Evolutionary conservation across 37 sponge, comb jelly and placozoan species (phyloP).

Genomic region (Spongilla lacustris): DNA sequence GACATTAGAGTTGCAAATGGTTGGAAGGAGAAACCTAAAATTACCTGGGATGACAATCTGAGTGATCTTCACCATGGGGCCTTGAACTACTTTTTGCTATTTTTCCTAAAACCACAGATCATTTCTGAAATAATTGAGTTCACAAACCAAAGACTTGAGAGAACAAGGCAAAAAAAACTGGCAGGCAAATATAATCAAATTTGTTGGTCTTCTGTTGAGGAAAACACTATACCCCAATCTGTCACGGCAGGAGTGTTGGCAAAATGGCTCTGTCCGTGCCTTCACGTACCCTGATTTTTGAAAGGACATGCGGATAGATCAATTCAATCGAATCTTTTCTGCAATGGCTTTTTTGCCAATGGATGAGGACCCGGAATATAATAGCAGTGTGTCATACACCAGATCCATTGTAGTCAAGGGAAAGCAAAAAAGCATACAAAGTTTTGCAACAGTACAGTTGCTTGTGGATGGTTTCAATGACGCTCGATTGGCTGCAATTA

Average conservation of each 20-base stretch:
- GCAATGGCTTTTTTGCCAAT: background rate
- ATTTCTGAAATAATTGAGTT: constrained; percentile 1
- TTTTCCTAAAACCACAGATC: background rate
- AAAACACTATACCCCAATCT: background rate
- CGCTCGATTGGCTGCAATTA: background rate
- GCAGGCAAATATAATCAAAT: background rate
- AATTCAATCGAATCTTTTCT: background rate
- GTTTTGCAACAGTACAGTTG: background rate
- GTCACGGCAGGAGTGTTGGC: background rate
- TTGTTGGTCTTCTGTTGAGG: background rate
- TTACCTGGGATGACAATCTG: background rate
- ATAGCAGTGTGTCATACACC: background rate
- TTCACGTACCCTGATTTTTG: background rate
- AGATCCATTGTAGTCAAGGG: background rate
- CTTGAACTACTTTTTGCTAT: background rate
- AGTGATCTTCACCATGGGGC: background rate
- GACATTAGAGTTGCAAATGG: background rate
- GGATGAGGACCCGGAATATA: background rate
- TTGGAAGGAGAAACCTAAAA: background rate
- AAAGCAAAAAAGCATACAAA: background rate
- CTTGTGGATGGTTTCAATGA: background rate
- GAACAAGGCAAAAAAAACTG: background rate
- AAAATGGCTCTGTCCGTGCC: background rate
- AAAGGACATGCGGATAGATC: background rate
- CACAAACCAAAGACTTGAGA: background rate